Percentiles rank a stretch among this genome's conserved stretches.
These are phyloP conservation scores for Eonycteris spelaea DNA, from an alignment of 2,113 vertebrate genomes.

Conservation along the genomic window DNA sequence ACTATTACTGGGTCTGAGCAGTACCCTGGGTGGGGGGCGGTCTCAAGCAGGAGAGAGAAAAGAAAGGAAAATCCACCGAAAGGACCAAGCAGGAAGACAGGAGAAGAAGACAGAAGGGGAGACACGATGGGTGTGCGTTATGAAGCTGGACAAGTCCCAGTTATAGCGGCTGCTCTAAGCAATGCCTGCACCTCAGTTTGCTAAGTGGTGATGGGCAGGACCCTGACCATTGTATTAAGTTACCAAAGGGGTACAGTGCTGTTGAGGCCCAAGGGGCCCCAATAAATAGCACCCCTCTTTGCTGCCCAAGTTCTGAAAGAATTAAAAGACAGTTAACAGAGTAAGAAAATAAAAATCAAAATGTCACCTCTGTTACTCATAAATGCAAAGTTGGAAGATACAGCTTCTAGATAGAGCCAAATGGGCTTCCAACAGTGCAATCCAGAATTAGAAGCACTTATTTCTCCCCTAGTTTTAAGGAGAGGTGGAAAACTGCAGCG, in stretches of 20 bases:
- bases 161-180: background rate
- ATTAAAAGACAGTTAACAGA: background rate
- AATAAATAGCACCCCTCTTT: background rate
- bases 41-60: background rate
- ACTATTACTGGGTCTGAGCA: background rate
- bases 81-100: background rate
- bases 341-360: background rate
- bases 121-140: rapidly evolving
- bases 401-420: background rate
- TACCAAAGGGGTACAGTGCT: background rate
- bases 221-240: background rate
- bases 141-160: background rate
- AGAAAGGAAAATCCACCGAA: background rate
- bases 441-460: background rate
- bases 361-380: background rate
- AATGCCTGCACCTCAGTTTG: background rate
- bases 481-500: background rate
- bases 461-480: background rate
- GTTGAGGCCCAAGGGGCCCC: background rate
- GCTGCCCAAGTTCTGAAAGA: slow-evolving; percentile 7
- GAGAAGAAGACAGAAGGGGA: background rate
- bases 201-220: background rate
- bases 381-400: background rate
- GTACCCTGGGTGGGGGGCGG: background rate
- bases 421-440: background rate